Base-by-base conservation (phyloP, 92 coral and sea anemone species). In the Parazoanthus swiftii region DNA sequence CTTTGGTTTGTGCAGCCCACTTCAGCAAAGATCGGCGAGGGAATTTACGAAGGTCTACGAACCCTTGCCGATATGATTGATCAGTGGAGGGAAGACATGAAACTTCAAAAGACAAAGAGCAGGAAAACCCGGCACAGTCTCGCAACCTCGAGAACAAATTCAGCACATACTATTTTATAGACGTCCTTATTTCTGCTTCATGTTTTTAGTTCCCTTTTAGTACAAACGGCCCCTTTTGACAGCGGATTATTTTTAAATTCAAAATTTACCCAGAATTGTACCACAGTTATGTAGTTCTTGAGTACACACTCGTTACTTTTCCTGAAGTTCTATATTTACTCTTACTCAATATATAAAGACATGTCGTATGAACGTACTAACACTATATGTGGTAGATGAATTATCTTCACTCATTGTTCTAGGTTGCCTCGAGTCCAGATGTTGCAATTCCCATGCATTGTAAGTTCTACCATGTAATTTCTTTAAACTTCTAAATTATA, bases 1-100 rank as follows among this genome's bases (percentile, higher is more conserved):
- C 88, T 94, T 79, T 97, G 99, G 99, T 89, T 88, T 85, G 98
- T 97, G 35, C 98, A 95, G 89, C 95, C 98, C 56, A 89, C 97
- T 25, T 95, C 99, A n/a, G 96, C 96, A 37, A 91, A 91, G 72
- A 85, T 91, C 21, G 99, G 99, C 20, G 99, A 97, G 50, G 99
- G 99, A 2, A 92, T 97, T 42, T 81, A 46, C 74, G 99, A 97
- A 42, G 99, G 99, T 2, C 91, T 97, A 0, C 94, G 90, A 54
- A 91, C 89, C 39, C 92, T 97, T n/a, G 93, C 94, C 4, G 96
- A 95, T 77, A 92, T 97, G 98, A 95, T 97, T n/a, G 93, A 93
- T 20, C 97, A 94, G 70, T 97, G 99, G 94, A 92, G 92, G 42
- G 80, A 89, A 33, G 99, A 97, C 72, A 43, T 95, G 79, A 95